These are phyloP conservation scores for Aleiodes alternator DNA, from an alignment of 2,888 invertebrate genomes.

Conservation along the genomic window DNA sequence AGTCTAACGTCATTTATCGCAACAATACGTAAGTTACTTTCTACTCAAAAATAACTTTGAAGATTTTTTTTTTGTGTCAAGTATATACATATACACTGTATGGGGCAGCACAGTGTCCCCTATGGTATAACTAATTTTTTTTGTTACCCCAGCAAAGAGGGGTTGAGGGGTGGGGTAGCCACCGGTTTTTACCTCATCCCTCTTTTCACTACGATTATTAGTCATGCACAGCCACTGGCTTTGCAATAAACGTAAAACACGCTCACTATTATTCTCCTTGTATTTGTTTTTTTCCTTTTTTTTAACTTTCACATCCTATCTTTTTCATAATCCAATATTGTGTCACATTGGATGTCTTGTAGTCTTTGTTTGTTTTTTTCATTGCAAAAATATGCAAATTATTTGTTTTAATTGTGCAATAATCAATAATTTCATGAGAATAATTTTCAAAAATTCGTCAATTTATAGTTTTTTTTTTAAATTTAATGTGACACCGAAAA, in stretches of 20 bases:
- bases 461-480: background rate
- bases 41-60: background rate
- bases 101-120: background rate
- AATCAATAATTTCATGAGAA: no score
- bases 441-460: background rate
- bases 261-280: constrained; percentile 37
- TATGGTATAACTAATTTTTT: constrained; percentile 50
- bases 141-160: constrained; percentile 43
- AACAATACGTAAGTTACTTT: constrained; percentile 27
- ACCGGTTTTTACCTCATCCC: constrained; percentile 53
- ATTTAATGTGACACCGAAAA: background rate
- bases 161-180: constrained; percentile 65
- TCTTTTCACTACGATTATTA: constrained; percentile 70
- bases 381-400: background rate
- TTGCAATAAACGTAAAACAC: constrained; percentile 40
- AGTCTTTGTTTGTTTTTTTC: background rate
- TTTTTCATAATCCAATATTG: background rate
- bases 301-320: constrained; percentile 29
- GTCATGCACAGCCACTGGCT: constrained; percentile 63
- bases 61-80: constrained; percentile 4
- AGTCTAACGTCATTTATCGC: constrained; percentile 14
- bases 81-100: background rate
- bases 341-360: constrained; percentile 14
- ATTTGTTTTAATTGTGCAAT: no score
- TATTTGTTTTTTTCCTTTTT: constrained; percentile 40